Base-by-base conservation (phyloP, 2,113 vertebrate species). In the Megaceryle torquata region DNA sequence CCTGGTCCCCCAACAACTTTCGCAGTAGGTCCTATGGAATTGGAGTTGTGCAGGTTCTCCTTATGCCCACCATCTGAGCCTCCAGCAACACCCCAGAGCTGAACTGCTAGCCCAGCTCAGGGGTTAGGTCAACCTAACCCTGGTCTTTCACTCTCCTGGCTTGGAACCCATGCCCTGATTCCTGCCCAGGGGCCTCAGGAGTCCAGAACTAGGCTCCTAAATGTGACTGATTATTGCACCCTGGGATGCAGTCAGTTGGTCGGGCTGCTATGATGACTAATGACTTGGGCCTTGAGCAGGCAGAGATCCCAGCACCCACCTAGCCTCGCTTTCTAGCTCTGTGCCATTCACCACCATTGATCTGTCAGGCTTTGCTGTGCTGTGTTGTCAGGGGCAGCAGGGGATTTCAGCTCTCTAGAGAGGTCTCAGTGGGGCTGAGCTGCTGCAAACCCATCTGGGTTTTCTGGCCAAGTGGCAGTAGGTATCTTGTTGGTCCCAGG, bases 281-380 rank as follows among this genome's bases (percentile, higher is more conserved):
- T 96, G 95, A 94, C 87, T 97, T 53, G 37, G 76, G 91, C 95
- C 93, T 86, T 92, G 93, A 84, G 91, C 93, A 84, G 90, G 80
- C 5, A 94, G 93, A 88, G 71, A 91, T 95, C 81, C 76, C 86
- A 87, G 81, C 88, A 91, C 83, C 80, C 91, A 91, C 76, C 95
- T 91, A 69, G 57, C 68, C 44, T 61, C 4, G 10, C 67, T 79
- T 76, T 29, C 33, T 13, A 51, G 70, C 71, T 89, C 53, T 0
- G 0, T 81, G 88, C 77, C 8, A 25, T 29, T 89, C 63, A 17
- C 63, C 53, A 44, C 75, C 79, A 31, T 64, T 0, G 16, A 86
- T 89, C 83, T 90, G 71, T 79, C 71, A 70, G 86, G 88, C 89
- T 86, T 84, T 69, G 50, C 81, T 86, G 69, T 2, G 8, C 41